Evolutionary conservation across 1,140 invertebrate genomes (phyloP).

Genomic region (Wasmannia auropunctata): DNA sequence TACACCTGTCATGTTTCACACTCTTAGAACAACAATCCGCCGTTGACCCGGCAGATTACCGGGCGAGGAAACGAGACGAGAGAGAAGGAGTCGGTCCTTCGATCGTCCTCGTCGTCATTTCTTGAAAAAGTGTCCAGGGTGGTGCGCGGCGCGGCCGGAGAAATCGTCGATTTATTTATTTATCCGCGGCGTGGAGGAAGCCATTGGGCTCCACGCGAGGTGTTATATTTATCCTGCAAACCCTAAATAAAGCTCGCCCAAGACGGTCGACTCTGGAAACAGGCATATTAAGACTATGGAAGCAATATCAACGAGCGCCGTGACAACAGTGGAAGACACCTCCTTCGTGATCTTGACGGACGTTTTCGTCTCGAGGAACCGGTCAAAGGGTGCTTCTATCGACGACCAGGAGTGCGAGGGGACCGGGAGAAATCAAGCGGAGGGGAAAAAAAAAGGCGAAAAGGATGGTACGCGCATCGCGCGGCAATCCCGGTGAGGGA

Average conservation of each 20-base stretch:
- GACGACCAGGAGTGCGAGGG: conserved; percentile 18
- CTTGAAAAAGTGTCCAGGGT: conserved; percentile 31
- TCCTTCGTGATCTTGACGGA: conserved; percentile 26
- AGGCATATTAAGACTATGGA: conserved; percentile 64
- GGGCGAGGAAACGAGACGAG: conserved; percentile 6
- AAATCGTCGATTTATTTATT: conserved; percentile 78
- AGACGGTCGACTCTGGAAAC: conserved; percentile 59
- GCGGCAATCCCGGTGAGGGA: conserved; percentile 30
- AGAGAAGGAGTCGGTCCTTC: conserved; percentile 16
- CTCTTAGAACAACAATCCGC: conserved; percentile 84
- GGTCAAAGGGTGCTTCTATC: conserved; percentile 60
- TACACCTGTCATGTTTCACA: conserved; percentile 84
- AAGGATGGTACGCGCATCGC: conserved; percentile 15
- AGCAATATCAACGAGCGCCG: conserved; percentile 49
- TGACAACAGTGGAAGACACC: conserved; percentile 46
- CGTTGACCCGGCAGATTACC: conserved; percentile 79
- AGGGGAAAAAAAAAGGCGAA: conserved; percentile 9
- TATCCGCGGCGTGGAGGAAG: conserved; percentile 63
- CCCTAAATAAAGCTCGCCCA: conserved; percentile 80
- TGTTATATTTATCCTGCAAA: conserved; percentile 78
- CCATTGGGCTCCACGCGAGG: conserved; percentile 2
- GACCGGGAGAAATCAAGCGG: conserved; percentile 5
- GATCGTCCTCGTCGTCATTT: conserved; percentile 52
- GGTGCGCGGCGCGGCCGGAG: not conserved
- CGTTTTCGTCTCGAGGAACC: conserved; percentile 49